Percentiles rank a stretch among this genome's conserved stretches.
Conservation (phyloP, 2,797 vertebrate genomes). For the Alca torda region DNA sequence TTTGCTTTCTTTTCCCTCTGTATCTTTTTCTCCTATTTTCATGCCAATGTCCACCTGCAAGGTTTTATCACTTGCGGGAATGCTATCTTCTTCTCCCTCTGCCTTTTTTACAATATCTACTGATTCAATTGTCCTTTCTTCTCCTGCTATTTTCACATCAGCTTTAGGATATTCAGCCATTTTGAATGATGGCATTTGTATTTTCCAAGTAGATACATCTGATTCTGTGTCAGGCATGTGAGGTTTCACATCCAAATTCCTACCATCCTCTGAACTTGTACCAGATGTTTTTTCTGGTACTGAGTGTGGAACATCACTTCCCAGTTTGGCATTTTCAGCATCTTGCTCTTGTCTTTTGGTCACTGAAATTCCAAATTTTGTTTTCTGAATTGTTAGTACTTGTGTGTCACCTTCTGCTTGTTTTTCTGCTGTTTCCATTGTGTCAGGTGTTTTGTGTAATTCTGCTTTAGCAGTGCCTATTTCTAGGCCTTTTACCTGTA, state of each 20-base stretch:
- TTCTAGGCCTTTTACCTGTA: slow-evolving; percentile 11
- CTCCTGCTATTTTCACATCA: neutral
- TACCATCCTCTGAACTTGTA: rapidly evolving
- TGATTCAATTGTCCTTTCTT: rapidly evolving
- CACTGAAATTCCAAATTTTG: neutral
- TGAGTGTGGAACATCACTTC: neutral
- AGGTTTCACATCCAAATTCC: neutral
- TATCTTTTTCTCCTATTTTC: neutral
- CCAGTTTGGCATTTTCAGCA: rapidly evolving
- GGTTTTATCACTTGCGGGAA: rapidly evolving
- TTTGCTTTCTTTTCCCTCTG: slow-evolving; percentile 56
- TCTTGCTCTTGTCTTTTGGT: neutral
- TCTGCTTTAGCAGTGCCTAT: slow-evolving; percentile 64
- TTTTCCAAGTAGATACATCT: neutral
- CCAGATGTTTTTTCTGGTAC: neutral
- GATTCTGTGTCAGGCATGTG: rapidly evolving
- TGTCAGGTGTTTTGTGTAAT: slow-evolving; percentile 67
- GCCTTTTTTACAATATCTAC: rapidly evolving
- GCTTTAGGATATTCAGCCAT: neutral
- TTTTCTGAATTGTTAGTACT: slow-evolving; percentile 8
- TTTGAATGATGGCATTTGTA: neutral
- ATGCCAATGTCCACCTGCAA: neutral
- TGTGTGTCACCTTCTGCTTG: neutral
- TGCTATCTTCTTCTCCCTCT: rapidly evolving
- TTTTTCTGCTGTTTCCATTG: slow-evolving; percentile 2